phyloP scores from a whole-genome alignment of 2,888 invertebrate genomes.

The Pandemis heparana region DNA sequence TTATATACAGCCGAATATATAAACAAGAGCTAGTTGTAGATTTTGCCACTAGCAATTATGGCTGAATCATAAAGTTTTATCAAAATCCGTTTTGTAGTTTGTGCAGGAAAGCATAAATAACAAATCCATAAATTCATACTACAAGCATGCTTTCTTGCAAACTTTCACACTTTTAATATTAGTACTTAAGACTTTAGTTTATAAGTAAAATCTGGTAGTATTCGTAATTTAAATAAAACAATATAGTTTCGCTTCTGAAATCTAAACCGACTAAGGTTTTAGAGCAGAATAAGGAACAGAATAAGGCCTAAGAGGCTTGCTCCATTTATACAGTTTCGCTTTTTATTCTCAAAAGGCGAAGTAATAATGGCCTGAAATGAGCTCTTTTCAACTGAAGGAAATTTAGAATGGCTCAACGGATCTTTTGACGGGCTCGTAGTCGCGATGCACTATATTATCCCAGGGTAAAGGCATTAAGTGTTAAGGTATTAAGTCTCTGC shows the following conservation, averaged over 20 bases:
- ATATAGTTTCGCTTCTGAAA: not conserved
- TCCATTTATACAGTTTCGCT: not conserved
- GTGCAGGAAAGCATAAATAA: no score
- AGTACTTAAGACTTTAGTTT: no score
- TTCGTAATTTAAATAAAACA: not conserved
- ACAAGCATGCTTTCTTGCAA: no score
- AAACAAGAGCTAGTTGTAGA: no score
- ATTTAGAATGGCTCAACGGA: not conserved
- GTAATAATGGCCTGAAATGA: slow-evolving; percentile 10
- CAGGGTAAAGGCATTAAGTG: not conserved
- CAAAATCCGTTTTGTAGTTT: no score
- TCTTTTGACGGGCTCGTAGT: not conserved
- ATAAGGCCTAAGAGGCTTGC: not conserved
- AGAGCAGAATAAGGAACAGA: not conserved
- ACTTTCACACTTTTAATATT: no score
- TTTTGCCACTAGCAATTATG: no score
- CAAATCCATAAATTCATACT: no score
- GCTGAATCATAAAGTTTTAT: no score
- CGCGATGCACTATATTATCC: not conserved
- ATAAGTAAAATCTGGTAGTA: no score
- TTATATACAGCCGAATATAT: not conserved
- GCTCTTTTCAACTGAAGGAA: slow-evolving; percentile 6
- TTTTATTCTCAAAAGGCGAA: not conserved
- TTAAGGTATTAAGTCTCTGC: no score
- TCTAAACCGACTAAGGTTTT: not conserved